Evolutionary conservation across 2,888 invertebrate species (phyloP), one percentile per base, ranked within the genome.

Genomic region (Hydrotaea cyrtoneurina): DNA sequence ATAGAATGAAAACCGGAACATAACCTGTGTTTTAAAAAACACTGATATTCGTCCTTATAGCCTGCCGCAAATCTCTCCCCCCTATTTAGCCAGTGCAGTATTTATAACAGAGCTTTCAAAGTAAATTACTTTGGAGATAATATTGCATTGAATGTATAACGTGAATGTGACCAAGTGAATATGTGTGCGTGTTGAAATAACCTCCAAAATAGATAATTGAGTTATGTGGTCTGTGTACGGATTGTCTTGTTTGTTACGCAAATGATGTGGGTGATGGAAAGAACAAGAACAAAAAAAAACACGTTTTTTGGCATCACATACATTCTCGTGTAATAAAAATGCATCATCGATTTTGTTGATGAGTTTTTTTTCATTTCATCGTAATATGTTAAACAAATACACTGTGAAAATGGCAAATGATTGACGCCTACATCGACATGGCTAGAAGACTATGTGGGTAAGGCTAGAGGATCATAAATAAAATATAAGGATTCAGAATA

Each of bases 131-230:
- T 26, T 66, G 31, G 26, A 39, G 26, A 57, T 66, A 23, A 5
- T 62, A 50, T 73, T 15, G 39, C 57, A 26, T 62, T 73, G 66
- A 19, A 15, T 19, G 39, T 46, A 46, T 11, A 8, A 17, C n/a
- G n/a, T 69, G 69, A 4, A 43, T 69, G 8, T 26, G 23, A 59
- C 21, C 8, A 31, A 15, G 62, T 26, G 23, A 39, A 39, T 39
- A 19, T 23, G 64, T 36, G 64, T 17, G 64, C 77, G 79, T 74
- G 74, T 82, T 77, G 80, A 85, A 82, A 82, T 85, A 85, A 85
- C 82, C 82, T 85, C 82, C 82, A 85, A 85, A 85, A 85, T 77
- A 76, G 55, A 74, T 85, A 69, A 85, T 82, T 82, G 66, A 79
- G 79, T 46, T 19, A 59, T 36, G 64, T 36, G 39, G 53, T 66